These are phyloP conservation scores for Galeopsomyia nigrocyanea DNA, from an alignment of 2,888 invertebrate genomes.

Conservation along the genomic window DNA sequence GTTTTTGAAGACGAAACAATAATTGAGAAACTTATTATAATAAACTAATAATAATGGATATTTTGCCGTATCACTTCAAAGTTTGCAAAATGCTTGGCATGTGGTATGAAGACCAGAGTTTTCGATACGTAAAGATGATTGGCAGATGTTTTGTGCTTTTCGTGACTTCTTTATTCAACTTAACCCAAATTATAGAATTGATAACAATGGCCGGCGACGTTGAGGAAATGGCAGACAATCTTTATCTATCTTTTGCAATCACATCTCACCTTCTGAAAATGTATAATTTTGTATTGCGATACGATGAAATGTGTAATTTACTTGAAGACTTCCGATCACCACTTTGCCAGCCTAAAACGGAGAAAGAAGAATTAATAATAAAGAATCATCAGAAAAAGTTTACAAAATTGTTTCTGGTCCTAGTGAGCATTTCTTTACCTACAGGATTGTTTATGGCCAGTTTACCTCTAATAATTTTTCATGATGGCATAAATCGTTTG, in stretches of 20 bases:
- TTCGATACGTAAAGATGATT: background rate
- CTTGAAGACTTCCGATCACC: background rate
- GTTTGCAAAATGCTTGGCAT: slow-evolving; percentile 2
- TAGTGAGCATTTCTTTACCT: background rate
- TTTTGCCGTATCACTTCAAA: slow-evolving; percentile 16
- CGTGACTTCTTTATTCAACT: no score
- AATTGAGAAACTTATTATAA: no score
- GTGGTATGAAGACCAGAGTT: slow-evolving; percentile 19
- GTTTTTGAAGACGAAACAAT: no score
- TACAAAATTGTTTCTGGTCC: slow-evolving; percentile 7
- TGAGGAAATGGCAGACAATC: no score
- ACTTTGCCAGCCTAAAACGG: slow-evolving; percentile 16
- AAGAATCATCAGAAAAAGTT: background rate
- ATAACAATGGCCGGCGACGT: no score
- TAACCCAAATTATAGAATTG: no score
- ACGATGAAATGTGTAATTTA: slow-evolving; percentile 10
- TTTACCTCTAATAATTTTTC: background rate
- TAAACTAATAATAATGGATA: slow-evolving; percentile 13
- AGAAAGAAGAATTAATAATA: slow-evolving; percentile 22
- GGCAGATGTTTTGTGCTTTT: no score
- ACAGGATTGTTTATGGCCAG: background rate
- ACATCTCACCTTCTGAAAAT: slow-evolving; percentile 6
- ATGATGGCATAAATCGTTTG: background rate
- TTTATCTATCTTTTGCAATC: background rate
- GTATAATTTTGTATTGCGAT: slow-evolving; percentile 5